Evolutionary conservation across 2,797 vertebrate species (phyloP).

Genomic region (Syndactyla subalaris): DNA sequence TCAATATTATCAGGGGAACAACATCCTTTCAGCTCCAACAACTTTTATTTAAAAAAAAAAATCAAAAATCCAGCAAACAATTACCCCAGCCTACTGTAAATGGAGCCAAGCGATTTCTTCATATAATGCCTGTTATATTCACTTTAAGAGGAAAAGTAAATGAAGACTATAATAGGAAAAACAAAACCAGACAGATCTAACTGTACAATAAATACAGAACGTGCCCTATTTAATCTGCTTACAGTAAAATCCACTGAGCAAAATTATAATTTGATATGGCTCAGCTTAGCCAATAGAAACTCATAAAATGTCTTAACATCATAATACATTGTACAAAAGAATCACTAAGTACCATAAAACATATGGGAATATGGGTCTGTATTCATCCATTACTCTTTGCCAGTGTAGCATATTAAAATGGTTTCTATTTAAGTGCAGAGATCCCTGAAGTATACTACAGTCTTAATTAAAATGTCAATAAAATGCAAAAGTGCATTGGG

Average conservation of each 20-base stretch:
- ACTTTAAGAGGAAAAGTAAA: constrained; percentile 64
- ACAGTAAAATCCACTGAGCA: constrained; percentile 79
- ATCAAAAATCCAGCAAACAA: not conserved
- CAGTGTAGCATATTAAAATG: constrained; percentile 79
- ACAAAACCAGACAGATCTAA: constrained; percentile 59
- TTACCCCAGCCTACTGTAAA: not conserved
- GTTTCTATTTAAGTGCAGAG: constrained; percentile 79
- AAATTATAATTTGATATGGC: constrained; percentile 80
- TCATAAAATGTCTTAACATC: constrained; percentile 78
- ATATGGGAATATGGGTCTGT: constrained; percentile 76
- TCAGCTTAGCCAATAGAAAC: constrained; percentile 77
- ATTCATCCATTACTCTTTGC: constrained; percentile 75
- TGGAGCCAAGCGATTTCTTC: constrained; percentile 26
- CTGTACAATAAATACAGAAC: constrained; percentile 65
- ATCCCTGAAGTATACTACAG: constrained; percentile 76
- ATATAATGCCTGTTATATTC: constrained; percentile 27
- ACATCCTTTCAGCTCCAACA: constrained; percentile 33
- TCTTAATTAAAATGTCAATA: constrained; percentile 83
- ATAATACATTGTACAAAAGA: constrained; percentile 77
- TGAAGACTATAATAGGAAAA: constrained; percentile 58
- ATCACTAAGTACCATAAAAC: constrained; percentile 77
- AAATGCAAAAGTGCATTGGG: constrained; percentile 74
- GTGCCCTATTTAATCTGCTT: constrained; percentile 78
- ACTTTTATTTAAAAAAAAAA: not conserved
- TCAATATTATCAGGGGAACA: constrained; percentile 26